Base-by-base conservation (phyloP, 2,113 vertebrate genomes). In the Engystomops pustulosus region DNA sequence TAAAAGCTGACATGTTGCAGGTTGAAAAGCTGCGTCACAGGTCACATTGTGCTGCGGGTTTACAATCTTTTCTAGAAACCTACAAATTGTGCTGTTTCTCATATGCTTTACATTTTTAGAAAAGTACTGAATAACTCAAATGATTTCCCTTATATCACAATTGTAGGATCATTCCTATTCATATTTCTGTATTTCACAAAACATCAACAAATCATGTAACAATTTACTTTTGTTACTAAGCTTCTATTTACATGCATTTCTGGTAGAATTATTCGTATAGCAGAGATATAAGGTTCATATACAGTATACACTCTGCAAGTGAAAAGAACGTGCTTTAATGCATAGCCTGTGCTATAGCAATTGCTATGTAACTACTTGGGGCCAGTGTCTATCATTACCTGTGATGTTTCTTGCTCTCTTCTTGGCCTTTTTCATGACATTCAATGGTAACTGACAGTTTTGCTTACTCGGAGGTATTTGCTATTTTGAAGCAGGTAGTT, bases 391-490 rank as follows among this genome's bases (percentile, higher is more conserved):
- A 55, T 76, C 49, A 36, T 76, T 76, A 55, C 27, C 72, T 76
- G n/a, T 76, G 71, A 75, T 75, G 49, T 76, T n/a, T 76, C 41
- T 76, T 55, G 49, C 53, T 36, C n/a, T 55, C 30, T 76, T 34
- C 47, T 32, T 55, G 72, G 47, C 72, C 72, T 76, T 76, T 55
- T 47, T 32, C 41, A 53, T 76, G 72, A 53, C 72, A 74, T 74
- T 74, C 70, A 76, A 18, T 36, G 4, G 47, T 53, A 76, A 76
- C 72, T 76, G 72, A 76, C 72, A 76, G 72, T 55, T 76, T 23
- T 76, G 49, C 72, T 55, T 76, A 76, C 27, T 76, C 72, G 55
- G 72, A 53, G n/a, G 47, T 76, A 76, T 76, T 76, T 55, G 30
- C 72, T 76, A 53, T 76, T 76, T 53, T 55, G 72, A 76, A 36